Base-by-base conservation (phyloP, 2,797 vertebrate species). In the Halcyon badia region DNA sequence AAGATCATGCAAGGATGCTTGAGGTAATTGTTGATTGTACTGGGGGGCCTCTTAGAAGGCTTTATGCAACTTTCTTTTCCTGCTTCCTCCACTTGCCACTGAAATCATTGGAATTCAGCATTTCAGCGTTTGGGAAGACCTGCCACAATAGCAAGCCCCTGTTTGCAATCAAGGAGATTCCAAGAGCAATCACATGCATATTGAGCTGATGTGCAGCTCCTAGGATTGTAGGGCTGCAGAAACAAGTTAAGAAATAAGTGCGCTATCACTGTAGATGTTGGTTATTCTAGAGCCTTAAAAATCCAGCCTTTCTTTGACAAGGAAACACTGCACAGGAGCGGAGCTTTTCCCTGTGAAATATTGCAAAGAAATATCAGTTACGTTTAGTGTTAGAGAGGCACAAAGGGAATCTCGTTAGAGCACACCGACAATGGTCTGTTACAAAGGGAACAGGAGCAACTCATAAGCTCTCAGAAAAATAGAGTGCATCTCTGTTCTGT, bases 341-440 rank as follows among this genome's bases (percentile, higher is more conserved):
- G 44, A 46, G 24, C 41, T 70, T 65, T 51, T 70, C 62, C 1
- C 0, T 41, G 69, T 61, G 48, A 71, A 86, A 79, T 71, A n/a
- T 11, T 91, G 41, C 26, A 57, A 49, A 85, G 61, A 78, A 87
- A 78, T 62, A 83, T 71, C 81, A 14, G 79, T 92, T 88, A 39
- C 71, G 51, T 57, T 83, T 83, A 65, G 84, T 26, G 25, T 75
- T 65, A 33, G 64, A 83, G 68, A 61, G 30, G 44, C 82, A 83
- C 76, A 37, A 65, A 84, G 69, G 58, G 87, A 73, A 89, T 83
- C 72, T 94, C 76, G 56, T 91, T 54, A 91, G 61, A 92, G 37
- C 37, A 22, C 41, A 6, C 25, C 0, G 5, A 25, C 69, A 89
- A 24, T 65, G 61, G 81, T 57, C 60, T 10, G 21, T 49, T 94